Percentiles rank a stretch among this genome's conserved stretches.
Conservation (phyloP, 2,797 vertebrate species). For the Peromyscus melanophrys region DNA sequence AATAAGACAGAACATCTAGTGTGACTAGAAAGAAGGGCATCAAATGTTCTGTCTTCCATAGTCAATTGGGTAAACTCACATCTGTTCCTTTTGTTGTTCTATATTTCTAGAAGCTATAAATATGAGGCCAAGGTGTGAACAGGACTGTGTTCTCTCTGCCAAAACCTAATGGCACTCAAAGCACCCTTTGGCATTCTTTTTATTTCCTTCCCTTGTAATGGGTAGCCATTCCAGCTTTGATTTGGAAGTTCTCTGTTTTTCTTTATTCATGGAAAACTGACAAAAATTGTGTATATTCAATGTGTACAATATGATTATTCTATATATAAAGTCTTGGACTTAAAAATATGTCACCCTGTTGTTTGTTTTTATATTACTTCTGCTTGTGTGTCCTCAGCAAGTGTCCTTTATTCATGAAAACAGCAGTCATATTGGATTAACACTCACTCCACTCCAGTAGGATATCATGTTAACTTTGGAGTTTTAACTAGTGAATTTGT, state of each 20-base stretch:
- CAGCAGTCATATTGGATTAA: too few species aligned
- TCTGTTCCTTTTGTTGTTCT: not conserved
- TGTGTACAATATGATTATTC: not conserved
- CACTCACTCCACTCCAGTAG: not conserved
- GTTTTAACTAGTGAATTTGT: not conserved
- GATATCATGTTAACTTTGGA: not conserved
- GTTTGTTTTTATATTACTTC: not conserved
- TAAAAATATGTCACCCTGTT: not conserved
- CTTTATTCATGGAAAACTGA: not conserved
- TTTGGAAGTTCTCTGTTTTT: not conserved
- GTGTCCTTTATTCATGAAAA: not conserved
- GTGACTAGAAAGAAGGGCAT: not conserved
- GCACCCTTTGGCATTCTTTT: rapidly evolving
- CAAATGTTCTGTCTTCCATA: not conserved
- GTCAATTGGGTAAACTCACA: not conserved
- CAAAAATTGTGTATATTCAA: not conserved
- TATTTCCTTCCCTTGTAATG: not conserved
- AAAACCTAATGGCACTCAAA: not conserved
- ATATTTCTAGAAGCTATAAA: not conserved
- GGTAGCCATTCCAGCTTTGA: too few species aligned
- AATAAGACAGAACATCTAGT: not conserved
- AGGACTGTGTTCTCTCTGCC: too few species aligned
- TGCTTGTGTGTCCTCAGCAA: not conserved
- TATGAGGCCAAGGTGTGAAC: not conserved
- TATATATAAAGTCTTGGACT: not conserved